A percentile compares a stretch with the other conserved stretches of the same genome.
Conservation (phyloP, 1,140 invertebrate species). For the Caligus rogercresseyi region DNA sequence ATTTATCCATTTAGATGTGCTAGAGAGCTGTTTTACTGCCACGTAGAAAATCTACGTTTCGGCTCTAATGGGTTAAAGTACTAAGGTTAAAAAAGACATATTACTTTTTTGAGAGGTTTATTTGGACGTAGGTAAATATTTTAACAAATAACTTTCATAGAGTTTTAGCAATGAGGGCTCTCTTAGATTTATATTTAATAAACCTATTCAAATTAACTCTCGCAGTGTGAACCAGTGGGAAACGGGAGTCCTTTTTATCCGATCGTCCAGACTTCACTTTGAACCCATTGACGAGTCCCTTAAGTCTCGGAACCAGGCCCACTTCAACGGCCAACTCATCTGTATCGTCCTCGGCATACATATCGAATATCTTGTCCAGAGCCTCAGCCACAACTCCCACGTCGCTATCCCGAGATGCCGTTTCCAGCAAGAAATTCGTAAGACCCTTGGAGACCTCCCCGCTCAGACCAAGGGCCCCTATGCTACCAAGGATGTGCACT, state of each 20-base stretch:
- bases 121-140: not conserved
- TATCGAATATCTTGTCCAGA: slow-evolving; percentile 11
- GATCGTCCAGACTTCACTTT: not conserved
- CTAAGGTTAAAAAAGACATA: too few species aligned
- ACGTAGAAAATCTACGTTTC: too few species aligned
- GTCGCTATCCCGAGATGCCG: slow-evolving; percentile 1
- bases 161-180: slow-evolving; percentile 4
- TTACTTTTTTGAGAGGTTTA: too few species aligned
- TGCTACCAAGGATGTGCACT: slow-evolving; percentile 6
- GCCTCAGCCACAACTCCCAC: slow-evolving; percentile 2
- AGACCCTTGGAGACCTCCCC: not conserved
- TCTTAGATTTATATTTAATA: slow-evolving; percentile 4
- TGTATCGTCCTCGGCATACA: slow-evolving; percentile 7
- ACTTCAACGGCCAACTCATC: slow-evolving; percentile 4
- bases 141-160: not conserved
- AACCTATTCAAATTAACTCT: not conserved
- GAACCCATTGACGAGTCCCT: not conserved
- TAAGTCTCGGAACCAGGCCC: not conserved
- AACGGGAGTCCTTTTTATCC: not conserved
- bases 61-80: too few species aligned
- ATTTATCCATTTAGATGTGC: too few species aligned
- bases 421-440: not conserved
- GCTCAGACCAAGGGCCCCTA: not conserved
- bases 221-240: not conserved
- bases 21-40: too few species aligned